Conservation (phyloP, 2,113 vertebrate genomes). For the Baryphthengus martii region DNA sequence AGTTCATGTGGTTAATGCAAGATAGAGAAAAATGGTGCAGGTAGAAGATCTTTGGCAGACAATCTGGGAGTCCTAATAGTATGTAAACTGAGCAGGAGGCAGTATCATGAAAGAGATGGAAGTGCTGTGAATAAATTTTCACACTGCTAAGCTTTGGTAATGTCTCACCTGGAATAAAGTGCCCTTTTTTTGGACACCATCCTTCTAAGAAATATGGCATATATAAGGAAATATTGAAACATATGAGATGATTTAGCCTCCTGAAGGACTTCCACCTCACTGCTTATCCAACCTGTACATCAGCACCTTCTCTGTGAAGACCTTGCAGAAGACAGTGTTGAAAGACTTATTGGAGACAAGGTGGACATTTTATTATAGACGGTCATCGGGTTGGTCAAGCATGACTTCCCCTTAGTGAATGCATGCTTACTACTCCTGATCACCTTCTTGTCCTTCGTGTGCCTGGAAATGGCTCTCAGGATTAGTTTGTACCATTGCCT, state of each 20-base stretch:
- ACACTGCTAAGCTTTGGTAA: neutral
- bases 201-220: neutral
- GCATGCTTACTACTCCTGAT: too few species aligned
- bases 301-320: neutral
- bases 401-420: too few species aligned
- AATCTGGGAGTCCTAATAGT: neutral
- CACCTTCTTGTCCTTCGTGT: too few species aligned
- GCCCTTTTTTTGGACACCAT: neutral
- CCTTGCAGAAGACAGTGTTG: neutral
- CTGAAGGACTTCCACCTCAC: neutral
- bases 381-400: too few species aligned
- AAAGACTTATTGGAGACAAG: neutral
- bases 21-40: neutral
- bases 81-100: neutral
- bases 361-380: neutral
- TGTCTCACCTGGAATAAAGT: neutral
- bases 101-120: neutral
- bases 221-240: neutral
- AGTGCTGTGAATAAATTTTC: neutral
- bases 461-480: too few species aligned
- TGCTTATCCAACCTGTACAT: neutral
- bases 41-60: neutral
- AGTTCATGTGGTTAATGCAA: neutral
- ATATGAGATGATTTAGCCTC: neutral
- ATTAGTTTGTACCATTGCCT: too few species aligned